Conservation (phyloP, 2,797 vertebrate species). For the Pogonophryne albipinna region DNA sequence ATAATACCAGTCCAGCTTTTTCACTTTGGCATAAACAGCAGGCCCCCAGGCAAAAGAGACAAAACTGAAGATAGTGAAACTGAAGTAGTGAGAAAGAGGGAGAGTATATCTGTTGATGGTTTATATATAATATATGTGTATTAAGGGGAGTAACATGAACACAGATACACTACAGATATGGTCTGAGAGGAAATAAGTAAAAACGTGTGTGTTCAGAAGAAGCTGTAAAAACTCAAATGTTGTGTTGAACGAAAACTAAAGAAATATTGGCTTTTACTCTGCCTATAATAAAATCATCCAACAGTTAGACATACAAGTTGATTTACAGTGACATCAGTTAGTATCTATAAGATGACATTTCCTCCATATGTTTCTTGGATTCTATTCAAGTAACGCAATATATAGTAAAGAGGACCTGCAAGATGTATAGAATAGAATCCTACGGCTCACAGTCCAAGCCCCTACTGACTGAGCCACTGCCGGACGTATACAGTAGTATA, state of each 20-base stretch:
- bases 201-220: neutral
- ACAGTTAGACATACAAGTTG: neutral
- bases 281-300: conserved; percentile 13
- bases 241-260: neutral
- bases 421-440: neutral
- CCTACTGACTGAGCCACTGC: no score
- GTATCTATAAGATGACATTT: neutral
- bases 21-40: no score
- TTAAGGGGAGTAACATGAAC: conserved; percentile 1
- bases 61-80: neutral
- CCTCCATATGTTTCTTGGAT: neutral
- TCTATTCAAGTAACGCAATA: neutral
- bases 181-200: neutral
- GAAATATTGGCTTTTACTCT: neutral
- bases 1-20: neutral
- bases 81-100: neutral
- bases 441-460: no score
- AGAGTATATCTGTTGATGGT: neutral
- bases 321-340: conserved; percentile 15
- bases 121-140: neutral
- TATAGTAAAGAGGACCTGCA: neutral
- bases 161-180: conserved; percentile 17
- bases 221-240: neutral
- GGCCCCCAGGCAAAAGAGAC: neutral
- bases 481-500: neutral